Percentiles rank a stretch among this genome's conserved stretches.
phyloP scores from a whole-genome alignment of 2,113 vertebrate genomes.

The Erythrocercus mccallii region DNA sequence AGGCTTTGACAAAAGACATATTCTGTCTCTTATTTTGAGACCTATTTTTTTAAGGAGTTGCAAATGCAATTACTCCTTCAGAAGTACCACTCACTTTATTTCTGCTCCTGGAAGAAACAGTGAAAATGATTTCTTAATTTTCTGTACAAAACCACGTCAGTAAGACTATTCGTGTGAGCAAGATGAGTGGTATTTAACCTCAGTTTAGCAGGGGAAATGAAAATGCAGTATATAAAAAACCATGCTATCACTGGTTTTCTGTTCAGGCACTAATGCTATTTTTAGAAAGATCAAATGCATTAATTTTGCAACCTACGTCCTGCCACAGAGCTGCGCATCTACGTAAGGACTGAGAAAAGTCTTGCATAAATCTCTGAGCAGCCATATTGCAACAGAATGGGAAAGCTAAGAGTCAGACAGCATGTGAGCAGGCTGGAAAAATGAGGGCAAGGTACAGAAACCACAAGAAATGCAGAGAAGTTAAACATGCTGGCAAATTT shows the following conservation, averaged over 20 bases:
- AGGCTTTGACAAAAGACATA: neutral
- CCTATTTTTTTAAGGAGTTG: neutral
- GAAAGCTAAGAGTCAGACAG: conserved; percentile 60
- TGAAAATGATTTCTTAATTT: conserved; percentile 29
- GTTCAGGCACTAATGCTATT: neutral
- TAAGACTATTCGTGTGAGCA: neutral
- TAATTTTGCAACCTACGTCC: conserved; percentile 43
- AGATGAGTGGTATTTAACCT: conserved; percentile 14
- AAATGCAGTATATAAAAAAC: conserved; percentile 20
- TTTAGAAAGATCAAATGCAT: conserved; percentile 46
- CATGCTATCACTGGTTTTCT: conserved; percentile 16
- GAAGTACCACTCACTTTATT: neutral
- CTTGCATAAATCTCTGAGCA: conserved; percentile 40
- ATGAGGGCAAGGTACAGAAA: conserved; percentile 72
- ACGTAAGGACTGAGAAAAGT: conserved; percentile 44
- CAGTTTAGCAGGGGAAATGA: conserved; percentile 38
- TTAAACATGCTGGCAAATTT: conserved; percentile 63
- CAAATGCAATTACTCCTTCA: neutral
- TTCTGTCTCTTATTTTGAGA: neutral
- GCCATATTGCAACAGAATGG: conserved; percentile 54
- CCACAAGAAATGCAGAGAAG: conserved; percentile 65
- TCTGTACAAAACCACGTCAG: neutral
- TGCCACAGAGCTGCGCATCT: conserved; percentile 54
- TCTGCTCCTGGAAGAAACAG: conserved; percentile 24
- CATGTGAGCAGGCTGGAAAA: conserved; percentile 59